phyloP scores from a whole-genome alignment of 2,888 invertebrate species.

The Harpalus rufipes region DNA sequence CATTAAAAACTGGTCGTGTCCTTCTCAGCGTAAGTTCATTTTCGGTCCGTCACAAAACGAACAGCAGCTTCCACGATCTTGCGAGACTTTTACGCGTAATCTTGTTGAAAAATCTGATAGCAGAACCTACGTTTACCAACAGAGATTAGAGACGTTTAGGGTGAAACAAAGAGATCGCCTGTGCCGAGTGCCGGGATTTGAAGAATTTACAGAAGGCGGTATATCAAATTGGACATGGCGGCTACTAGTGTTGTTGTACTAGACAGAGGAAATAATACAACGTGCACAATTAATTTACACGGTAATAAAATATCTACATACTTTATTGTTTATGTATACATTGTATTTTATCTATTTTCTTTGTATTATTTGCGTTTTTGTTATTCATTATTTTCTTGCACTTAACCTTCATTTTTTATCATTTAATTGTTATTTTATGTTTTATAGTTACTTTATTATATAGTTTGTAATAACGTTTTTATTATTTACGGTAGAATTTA shows the following conservation, averaged over 20 bases:
- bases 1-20: conserved; percentile 76
- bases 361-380: conserved; percentile 22
- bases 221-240: conserved; percentile 78
- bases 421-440: conserved; percentile 47
- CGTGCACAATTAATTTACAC: conserved; percentile 97
- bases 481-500: conserved; percentile 11
- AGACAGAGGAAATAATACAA: conserved; percentile 97
- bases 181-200: conserved; percentile 68
- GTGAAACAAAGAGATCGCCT: conserved; percentile 70
- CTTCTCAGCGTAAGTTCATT: conserved; percentile 68
- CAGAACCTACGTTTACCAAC: conserved; percentile 42
- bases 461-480: conserved; percentile 30
- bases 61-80: conserved; percentile 53
- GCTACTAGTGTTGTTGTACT: conserved; percentile 96
- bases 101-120: conserved; percentile 11
- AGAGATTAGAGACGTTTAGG: conserved; percentile 70
- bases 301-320: conserved; percentile 82
- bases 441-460: conserved; percentile 34
- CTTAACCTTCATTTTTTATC: conserved; percentile 65
- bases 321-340: conserved; percentile 66
- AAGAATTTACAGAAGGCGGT: conserved; percentile 80
- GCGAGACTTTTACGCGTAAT: conserved; percentile 26
- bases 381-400: conserved; percentile 41
- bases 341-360: conserved; percentile 11
- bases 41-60: conserved; percentile 66